A percentile compares a stretch with the other conserved stretches of the same genome.
These are phyloP conservation scores for Dendrolimus kikuchii DNA, from an alignment of 1,140 invertebrate genomes.

Conservation along the genomic window DNA sequence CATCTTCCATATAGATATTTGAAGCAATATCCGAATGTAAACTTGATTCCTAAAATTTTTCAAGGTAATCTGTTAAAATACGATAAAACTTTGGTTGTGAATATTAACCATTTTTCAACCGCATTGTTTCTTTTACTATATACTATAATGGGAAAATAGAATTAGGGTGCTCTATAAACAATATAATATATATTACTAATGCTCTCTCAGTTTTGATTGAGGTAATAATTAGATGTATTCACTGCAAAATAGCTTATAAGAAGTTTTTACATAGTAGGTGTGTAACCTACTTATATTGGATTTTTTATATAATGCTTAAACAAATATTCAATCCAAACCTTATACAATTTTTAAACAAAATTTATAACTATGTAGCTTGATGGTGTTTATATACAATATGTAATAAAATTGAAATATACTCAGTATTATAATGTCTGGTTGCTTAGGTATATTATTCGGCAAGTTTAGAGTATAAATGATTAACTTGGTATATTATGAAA, in stretches of 20 bases:
- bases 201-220: slow-evolving; percentile 33
- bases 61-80: background rate
- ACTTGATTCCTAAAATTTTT: no score
- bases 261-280: slow-evolving; percentile 27
- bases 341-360: slow-evolving; percentile 29
- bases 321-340: slow-evolving; percentile 23
- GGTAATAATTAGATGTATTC: slow-evolving; percentile 51
- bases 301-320: slow-evolving; percentile 45
- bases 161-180: slow-evolving; percentile 22
- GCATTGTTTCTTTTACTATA: slow-evolving; percentile 11
- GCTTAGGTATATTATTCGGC: slow-evolving; percentile 13
- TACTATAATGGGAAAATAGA: slow-evolving; percentile 15
- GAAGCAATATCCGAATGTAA: background rate
- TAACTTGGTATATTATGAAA: background rate
- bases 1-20: slow-evolving; percentile 9
- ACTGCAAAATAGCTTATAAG: slow-evolving; percentile 31
- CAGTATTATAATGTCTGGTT: slow-evolving; percentile 24
- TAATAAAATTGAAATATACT: slow-evolving; percentile 12
- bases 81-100: slow-evolving; percentile 24
- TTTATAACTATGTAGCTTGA: slow-evolving; percentile 16
- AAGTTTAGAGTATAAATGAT: slow-evolving; percentile 5
- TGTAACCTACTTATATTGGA: slow-evolving; percentile 21
- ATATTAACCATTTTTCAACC: slow-evolving; percentile 17
- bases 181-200: slow-evolving; percentile 21
- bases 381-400: slow-evolving; percentile 17